Base-by-base conservation (phyloP, 1,140 invertebrate species). In the Oncopodura yosiiana region DNA sequence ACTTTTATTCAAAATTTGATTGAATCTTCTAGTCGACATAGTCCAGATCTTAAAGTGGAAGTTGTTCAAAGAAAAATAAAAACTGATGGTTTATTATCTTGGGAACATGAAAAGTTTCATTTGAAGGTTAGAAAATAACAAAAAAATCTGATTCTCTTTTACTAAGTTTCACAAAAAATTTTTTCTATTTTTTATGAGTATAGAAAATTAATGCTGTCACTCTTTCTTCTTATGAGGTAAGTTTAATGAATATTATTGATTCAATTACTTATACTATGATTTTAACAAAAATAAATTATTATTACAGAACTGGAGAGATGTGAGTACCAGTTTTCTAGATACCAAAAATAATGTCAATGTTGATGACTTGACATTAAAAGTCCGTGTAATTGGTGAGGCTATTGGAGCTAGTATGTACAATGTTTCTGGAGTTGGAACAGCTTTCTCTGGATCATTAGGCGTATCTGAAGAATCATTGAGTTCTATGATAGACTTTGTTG, bases 31-130 rank as follows among this genome's bases (percentile, higher is more conserved):
- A 73, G 77, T 0, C 63, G 69, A 0, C 61, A 67, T 4, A 66
- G 71, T 57, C 63, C 69, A 11, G 70, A 75, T 18, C 65, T 82
- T 1, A 77, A 75, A 3, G 77, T 92, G 23, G 81, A 88, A 63
- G 78, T 89, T 44, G 76, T 93, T 12, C 93, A 96, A 66, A 96
- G 96, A 70, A 98, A 97, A 74, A 97, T 98, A 60, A 95, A 97
- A n/a, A 90, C 89, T 1, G 90, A 96, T 46, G 87, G 92, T 51
- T 77, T 82, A 49, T 69, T 97, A 27, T 86, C 89, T 0, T 99
- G 94, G 94, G 94, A 98, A 69, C 95, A 99, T 67, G 94, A 98
- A 70, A 75, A 92, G 65, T 98, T 87, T 69, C 94, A 89, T 68
- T 91, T 97, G 63, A 79, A 87, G n/a, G n/a, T n/a, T n/a, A n/a